phyloP scores from a whole-genome alignment of 2,113 vertebrate genomes.

The Sus scrofa region T2T-Sscrofa CM000820.6:14474501-14475000 shows the following conservation, averaged over 20 bases:
- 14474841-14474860: neutral
- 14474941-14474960: neutral
- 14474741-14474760: neutral
- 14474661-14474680: neutral
- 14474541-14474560: too few relatives aligned
- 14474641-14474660: neutral
- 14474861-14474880: neutral
- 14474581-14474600: neutral
- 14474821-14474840: neutral
- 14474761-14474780: neutral
- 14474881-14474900: neutral
- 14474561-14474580: too few relatives aligned
- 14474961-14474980: slow-evolving; percentile 15
- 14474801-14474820: neutral
- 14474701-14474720: neutral
- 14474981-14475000: slow-evolving; percentile 13
- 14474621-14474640: neutral
- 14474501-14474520: too few relatives aligned
- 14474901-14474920: slow-evolving; percentile 39
- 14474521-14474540: too few relatives aligned
- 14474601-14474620: neutral
- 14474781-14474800: slow-evolving; percentile 8
- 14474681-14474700: neutral
- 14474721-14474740: neutral
- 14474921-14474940: neutral